These are phyloP conservation scores for Drosophila ezoana DNA, from an alignment of 2,888 invertebrate genomes.

Conservation along the genomic window DNA sequence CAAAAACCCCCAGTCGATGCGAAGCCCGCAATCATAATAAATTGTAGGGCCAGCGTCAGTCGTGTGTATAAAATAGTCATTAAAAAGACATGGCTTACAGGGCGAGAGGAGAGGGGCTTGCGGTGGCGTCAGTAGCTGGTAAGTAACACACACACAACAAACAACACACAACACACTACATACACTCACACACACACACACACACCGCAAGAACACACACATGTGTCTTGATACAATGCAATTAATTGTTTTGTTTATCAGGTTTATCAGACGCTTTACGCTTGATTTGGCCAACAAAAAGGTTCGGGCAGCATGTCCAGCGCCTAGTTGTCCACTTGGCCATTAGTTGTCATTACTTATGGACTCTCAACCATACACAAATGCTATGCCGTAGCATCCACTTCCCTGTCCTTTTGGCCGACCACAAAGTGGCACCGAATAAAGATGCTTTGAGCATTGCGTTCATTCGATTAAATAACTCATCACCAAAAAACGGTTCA, in stretches of 20 bases:
- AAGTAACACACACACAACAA: neutral
- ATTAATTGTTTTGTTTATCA: slow-evolving; percentile 79
- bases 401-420: no score
- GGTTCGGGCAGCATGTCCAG: slow-evolving; percentile 27
- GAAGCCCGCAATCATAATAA: slow-evolving; percentile 66
- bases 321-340: slow-evolving; percentile 36
- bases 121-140: neutral
- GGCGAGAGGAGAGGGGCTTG: neutral
- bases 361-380: slow-evolving; percentile 4
- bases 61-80: slow-evolving; percentile 79
- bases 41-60: slow-evolving; percentile 66
- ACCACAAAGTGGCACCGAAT: neutral
- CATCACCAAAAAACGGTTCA: slow-evolving; percentile 37
- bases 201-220: neutral
- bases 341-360: slow-evolving; percentile 60
- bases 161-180: neutral
- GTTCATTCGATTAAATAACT: slow-evolving; percentile 43
- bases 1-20: slow-evolving; percentile 16
- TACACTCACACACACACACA: neutral
- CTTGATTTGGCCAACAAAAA: slow-evolving; percentile 70
- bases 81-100: slow-evolving; percentile 60
- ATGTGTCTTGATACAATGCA: slow-evolving; percentile 53
- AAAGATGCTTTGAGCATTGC: neutral
- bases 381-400: neutral
- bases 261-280: slow-evolving; percentile 77